phyloP scores from a whole-genome alignment of 2,113 vertebrate genomes.

The Menura novaehollandiae region DNA sequence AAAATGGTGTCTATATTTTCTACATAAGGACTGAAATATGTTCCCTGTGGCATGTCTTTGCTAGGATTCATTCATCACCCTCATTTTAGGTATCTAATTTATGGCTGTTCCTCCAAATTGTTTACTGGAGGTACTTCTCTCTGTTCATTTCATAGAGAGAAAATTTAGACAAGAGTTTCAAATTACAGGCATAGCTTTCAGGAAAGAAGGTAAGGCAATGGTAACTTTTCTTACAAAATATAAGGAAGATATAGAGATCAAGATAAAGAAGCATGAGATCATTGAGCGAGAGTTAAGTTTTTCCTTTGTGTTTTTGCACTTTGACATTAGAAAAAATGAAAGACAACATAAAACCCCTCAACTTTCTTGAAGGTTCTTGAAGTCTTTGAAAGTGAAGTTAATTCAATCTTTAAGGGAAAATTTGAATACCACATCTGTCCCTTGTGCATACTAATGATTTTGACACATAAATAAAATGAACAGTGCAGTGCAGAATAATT shows the following conservation, averaged over 20 bases:
- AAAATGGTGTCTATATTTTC: neutral
- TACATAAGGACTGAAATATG: neutral
- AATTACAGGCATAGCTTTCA: neutral
- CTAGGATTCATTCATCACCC: neutral
- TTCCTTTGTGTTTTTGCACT: neutral
- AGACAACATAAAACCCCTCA: neutral
- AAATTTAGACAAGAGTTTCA: neutral
- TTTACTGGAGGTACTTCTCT: neutral
- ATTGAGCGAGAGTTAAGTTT: neutral
- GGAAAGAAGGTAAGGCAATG: neutral
- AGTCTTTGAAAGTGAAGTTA: neutral
- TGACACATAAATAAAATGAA: constrained; percentile 54
- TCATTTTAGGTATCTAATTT: neutral
- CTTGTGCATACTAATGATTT: constrained; percentile 14
- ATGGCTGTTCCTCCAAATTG: neutral
- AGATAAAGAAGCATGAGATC: neutral
- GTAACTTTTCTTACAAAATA: neutral
- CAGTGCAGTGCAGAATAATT: constrained; percentile 9
- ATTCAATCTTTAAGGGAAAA: constrained; percentile 25
- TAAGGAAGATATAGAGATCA: neutral
- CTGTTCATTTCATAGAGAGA: neutral
- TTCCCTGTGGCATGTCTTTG: neutral
- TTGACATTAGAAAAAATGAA: neutral
- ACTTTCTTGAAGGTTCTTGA: neutral
- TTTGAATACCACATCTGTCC: neutral